Base-by-base conservation (phyloP, 2,113 vertebrate species). In the Coryphaenoides rupestris region DNA sequence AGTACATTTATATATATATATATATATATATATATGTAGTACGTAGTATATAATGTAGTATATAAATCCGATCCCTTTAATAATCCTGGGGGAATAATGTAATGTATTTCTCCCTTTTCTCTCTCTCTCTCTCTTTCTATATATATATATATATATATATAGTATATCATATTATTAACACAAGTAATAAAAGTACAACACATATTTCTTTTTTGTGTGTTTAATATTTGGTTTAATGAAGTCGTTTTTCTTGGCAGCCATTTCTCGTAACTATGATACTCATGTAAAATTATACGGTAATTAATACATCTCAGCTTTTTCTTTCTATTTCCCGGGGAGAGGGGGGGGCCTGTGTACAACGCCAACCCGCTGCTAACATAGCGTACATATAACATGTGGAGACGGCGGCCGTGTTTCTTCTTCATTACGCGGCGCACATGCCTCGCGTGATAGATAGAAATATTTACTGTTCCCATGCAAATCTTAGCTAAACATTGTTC, bases 401-500 rank as follows among this genome's bases (percentile, higher is more conserved):
- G 73, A 83, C 80, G 86, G 82, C 81, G 79, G 84, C 28, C 76
- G 67, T 84, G 84, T 83, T 83, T 83, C 79, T 80, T 86, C 78
- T 86, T 89, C 83, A 85, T 90, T 89, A 85, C 74, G n/a, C n/a
- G n/a, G n/a, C n/a, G n/a, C n/a, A 82, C 79, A 73, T 79, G 79
- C 88, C 82, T 78, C 76, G 70, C 5, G 62, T 89, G 89, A 92
- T 91, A 91, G 88, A 91, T 92, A 89, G 90, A 86, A 63, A 91
- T 83, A 90, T 92, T 93, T 91, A 75, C 82, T 63, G 90, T 90
- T 92, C 91, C 88, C 73, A 80, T 82, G 89, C 90, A 90, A 91
- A 89, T 93, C 92, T 90, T 91, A 91, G 91, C 93, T 91, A 90
- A 95, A 93, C 93, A 91, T 92, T 92, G 90, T 92, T 94, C 93